A percentile compares a stretch with the other conserved stretches of the same genome.
These are phyloP conservation scores for Phodopus roborovskii DNA, from an alignment of 2,113 vertebrate genomes.

Conservation along the genomic window DNA sequence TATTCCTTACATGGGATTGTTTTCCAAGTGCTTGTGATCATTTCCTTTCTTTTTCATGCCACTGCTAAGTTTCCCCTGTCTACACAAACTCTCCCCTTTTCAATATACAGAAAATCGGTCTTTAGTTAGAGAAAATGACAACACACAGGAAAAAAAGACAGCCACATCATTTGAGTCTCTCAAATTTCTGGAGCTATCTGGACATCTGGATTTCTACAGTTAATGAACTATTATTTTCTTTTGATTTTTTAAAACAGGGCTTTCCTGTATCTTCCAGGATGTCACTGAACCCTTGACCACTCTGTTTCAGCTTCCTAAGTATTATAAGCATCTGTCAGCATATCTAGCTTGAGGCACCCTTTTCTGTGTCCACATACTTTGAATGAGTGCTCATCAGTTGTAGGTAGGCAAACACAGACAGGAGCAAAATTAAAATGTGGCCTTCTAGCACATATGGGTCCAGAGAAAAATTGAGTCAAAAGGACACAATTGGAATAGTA, in stretches of 20 bases:
- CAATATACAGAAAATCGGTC: not conserved
- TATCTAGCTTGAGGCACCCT: not conserved
- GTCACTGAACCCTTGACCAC: not conserved
- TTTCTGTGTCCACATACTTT: not conserved
- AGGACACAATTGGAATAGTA: not conserved
- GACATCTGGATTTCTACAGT: not conserved
- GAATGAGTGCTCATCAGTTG: not conserved
- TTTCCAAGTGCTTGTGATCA: not conserved
- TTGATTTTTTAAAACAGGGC: not conserved
- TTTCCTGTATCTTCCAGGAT: not conserved
- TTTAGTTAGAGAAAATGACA: not conserved
- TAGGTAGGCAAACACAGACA: not conserved
- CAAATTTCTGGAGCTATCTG: not conserved
- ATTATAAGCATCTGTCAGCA: not conserved
- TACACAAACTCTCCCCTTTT: not conserved
- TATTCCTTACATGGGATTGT: not conserved
- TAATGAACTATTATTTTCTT: not conserved
- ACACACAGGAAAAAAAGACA: not conserved
- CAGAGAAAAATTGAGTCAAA: not conserved
- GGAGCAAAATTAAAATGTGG: too few relatives aligned
- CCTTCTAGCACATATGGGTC: not conserved
- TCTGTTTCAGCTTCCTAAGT: not conserved
- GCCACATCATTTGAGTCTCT: not conserved
- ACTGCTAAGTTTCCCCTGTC: not conserved
- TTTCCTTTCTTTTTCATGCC: slow-evolving; percentile 14